phyloP scores from a whole-genome alignment of 2,888 invertebrate genomes.

The Pharmacophagus antenor region DNA sequence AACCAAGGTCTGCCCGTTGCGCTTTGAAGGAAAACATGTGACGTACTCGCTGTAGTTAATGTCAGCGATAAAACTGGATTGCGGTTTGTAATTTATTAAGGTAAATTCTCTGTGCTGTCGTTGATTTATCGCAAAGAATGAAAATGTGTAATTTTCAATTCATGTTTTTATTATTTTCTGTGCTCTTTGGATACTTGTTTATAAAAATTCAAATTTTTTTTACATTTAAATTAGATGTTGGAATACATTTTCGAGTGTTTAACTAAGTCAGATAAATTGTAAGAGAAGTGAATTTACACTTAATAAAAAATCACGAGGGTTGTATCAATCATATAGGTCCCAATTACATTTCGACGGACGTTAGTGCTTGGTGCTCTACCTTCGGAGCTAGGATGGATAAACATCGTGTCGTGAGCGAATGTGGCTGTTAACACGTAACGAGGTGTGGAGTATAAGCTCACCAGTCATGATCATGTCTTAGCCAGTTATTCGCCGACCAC shows the following conservation, averaged over 20 bases:
- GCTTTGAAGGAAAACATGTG: constrained; percentile 29
- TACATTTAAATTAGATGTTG: background rate
- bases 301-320: too few species aligned
- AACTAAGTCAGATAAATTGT: too few species aligned
- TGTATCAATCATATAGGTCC: constrained; percentile 56
- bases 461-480: constrained; percentile 80
- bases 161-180: background rate
- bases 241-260: too few species aligned
- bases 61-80: constrained; percentile 44
- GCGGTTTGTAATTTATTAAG: constrained; percentile 24
- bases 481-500: constrained; percentile 77
- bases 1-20: constrained; percentile 46
- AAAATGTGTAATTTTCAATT: constrained; percentile 27
- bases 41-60: constrained; percentile 44
- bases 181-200: background rate
- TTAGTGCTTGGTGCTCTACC: constrained; percentile 46
- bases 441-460: constrained; percentile 79
- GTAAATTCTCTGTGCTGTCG: constrained; percentile 17
- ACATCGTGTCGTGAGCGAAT: constrained; percentile 78
- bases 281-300: too few species aligned
- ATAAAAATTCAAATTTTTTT: background rate
- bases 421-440: constrained; percentile 80
- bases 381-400: constrained; percentile 75
- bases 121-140: constrained; percentile 6
- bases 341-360: constrained; percentile 62